Evolutionary conservation across 2,797 vertebrate species (phyloP).

Genomic region (Protosalanx chinensis): DNA sequence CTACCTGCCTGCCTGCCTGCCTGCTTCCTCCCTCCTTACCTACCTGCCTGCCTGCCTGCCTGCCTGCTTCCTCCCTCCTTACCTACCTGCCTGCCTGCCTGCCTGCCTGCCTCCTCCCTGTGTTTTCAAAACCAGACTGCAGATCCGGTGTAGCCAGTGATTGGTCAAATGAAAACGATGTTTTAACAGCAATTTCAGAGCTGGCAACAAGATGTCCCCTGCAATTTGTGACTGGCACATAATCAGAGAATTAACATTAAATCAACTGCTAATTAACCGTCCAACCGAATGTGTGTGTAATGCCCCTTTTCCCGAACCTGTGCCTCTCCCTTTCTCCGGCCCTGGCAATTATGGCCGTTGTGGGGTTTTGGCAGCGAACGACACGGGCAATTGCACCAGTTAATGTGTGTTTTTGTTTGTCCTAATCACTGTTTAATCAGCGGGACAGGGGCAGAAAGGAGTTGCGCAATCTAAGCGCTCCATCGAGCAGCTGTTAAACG

Average conservation of each 20-base stretch:
- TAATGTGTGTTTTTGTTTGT: slow-evolving; percentile 42
- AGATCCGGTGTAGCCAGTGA: too few relatives aligned
- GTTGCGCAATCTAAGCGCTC: slow-evolving; percentile 35
- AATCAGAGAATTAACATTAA: slow-evolving; percentile 7
- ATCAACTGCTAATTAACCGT: background rate
- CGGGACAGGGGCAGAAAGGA: slow-evolving; percentile 6
- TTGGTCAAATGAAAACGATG: background rate
- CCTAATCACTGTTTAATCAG: slow-evolving; percentile 48
- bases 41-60: too few relatives aligned
- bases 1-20: too few relatives aligned
- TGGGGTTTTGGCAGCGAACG: slow-evolving; percentile 10
- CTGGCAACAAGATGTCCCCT: slow-evolving; percentile 16
- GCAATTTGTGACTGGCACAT: slow-evolving; percentile 3
- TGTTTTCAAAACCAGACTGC: too few relatives aligned
- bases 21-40: too few relatives aligned
- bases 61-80: too few relatives aligned
- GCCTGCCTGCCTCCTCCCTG: too few relatives aligned
- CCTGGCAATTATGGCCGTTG: slow-evolving; percentile 16
- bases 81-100: too few relatives aligned
- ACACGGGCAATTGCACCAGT: slow-evolving; percentile 33
- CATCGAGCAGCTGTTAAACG: slow-evolving; percentile 36
- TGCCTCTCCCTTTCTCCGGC: background rate
- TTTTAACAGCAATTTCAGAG: background rate
- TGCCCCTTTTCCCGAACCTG: background rate
- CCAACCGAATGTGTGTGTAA: background rate